Evolutionary conservation across 1,140 invertebrate genomes (phyloP).

Genomic region (Sarcophaga peregrina): DNA sequence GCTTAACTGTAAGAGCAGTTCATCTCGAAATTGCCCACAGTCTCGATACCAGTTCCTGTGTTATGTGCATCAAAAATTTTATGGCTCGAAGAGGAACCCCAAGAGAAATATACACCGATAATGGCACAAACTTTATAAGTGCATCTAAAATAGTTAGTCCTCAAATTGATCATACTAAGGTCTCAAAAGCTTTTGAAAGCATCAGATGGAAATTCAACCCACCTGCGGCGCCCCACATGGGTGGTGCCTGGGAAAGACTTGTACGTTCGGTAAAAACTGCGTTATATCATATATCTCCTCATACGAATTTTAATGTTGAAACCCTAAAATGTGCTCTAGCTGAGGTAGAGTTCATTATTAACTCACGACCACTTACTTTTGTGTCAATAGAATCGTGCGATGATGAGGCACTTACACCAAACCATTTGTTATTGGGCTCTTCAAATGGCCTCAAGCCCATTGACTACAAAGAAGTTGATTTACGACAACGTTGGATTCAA

Average conservation of each 20-base stretch:
- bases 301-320: too few relatives aligned
- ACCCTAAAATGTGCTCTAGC: too few relatives aligned
- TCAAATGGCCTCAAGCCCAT: constrained; percentile 20
- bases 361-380: background rate
- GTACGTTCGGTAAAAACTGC: too few relatives aligned
- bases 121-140: constrained; percentile 42
- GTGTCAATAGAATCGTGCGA: background rate
- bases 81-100: background rate
- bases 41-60: constrained; percentile 37
- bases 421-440: constrained; percentile 30
- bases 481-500: background rate
- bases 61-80: constrained; percentile 43
- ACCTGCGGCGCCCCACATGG: too few relatives aligned
- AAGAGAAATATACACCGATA: constrained; percentile 34
- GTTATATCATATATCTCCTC: too few relatives aligned
- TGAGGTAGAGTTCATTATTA: too few relatives aligned
- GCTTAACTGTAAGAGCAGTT: constrained; percentile 41
- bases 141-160: background rate
- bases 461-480: background rate
- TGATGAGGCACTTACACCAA: constrained; percentile 30
- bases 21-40: constrained; percentile 41
- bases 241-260: too few relatives aligned
- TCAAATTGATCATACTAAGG: background rate
- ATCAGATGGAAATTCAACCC: too few relatives aligned
- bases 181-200: too few relatives aligned